Evolutionary conservation across 2,113 vertebrate genomes (phyloP).

Genomic region (Amblyopsis rosae): DNA sequence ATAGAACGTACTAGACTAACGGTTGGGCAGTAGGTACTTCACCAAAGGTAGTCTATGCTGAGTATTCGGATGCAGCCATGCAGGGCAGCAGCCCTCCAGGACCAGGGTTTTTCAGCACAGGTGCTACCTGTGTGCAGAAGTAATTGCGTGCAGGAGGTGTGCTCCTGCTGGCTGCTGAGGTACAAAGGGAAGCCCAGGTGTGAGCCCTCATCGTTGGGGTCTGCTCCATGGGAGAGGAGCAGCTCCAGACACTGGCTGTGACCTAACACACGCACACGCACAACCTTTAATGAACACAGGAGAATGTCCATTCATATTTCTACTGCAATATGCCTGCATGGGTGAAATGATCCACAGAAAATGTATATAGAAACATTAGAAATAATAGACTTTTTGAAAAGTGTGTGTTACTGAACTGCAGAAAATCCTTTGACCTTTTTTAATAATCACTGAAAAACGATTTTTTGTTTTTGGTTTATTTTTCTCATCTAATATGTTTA

Average conservation of each 20-base stretch:
- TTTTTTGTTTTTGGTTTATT: too few species aligned
- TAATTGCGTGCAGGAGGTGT: constrained; percentile 44
- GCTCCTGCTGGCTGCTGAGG: constrained; percentile 54
- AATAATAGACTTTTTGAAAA: background rate
- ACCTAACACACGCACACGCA: constrained; percentile 32
- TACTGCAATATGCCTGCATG: too few species aligned
- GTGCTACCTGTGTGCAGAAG: constrained; percentile 54
- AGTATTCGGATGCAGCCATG: too few species aligned
- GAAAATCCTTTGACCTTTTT: too few species aligned
- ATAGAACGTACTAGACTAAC: too few species aligned
- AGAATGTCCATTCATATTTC: too few species aligned
- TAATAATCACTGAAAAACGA: too few species aligned
- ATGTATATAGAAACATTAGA: background rate
- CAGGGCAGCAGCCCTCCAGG: too few species aligned
- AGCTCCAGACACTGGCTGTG: constrained; percentile 59
- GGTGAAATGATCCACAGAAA: background rate
- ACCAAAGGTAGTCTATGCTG: background rate
- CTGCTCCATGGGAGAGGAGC: constrained; percentile 57
- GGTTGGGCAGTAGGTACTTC: background rate
- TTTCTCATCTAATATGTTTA: too few species aligned
- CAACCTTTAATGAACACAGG: background rate
- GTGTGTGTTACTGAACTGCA: background rate
- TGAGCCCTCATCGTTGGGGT: constrained; percentile 50
- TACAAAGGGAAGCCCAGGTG: constrained; percentile 64
- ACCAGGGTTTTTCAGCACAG: too few species aligned